Conservation (phyloP, 2,888 invertebrate species). For the Aporophyla lueneburgensis region DNA sequence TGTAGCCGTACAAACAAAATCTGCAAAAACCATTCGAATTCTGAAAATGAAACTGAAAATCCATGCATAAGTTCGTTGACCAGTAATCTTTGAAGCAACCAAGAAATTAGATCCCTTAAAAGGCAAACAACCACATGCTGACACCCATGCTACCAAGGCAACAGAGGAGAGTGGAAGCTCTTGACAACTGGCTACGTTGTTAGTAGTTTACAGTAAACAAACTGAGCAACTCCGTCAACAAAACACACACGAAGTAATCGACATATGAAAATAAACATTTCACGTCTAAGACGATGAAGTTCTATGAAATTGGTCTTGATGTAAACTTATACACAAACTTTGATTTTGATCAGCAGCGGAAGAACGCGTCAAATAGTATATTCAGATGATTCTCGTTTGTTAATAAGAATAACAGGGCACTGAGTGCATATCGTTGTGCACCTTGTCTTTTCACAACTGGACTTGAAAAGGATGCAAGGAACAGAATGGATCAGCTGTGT, state of each 20-base stretch:
- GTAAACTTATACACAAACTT: constrained; percentile 67
- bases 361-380: constrained; percentile 61
- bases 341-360: constrained; percentile 64
- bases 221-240: constrained; percentile 85
- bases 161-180: constrained; percentile 63
- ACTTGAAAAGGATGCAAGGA: constrained; percentile 18
- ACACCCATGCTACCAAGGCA: constrained; percentile 20
- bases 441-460: constrained; percentile 43
- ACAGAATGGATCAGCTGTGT: constrained; percentile 44
- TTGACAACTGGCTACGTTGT: constrained; percentile 71
- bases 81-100: constrained; percentile 57
- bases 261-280: constrained; percentile 88
- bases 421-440: constrained; percentile 58
- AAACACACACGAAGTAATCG: constrained; percentile 79
- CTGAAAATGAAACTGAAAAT: constrained; percentile 54
- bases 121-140: constrained; percentile 31
- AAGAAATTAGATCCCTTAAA: constrained; percentile 59
- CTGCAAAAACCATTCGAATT: constrained; percentile 35
- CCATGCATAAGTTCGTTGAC: constrained; percentile 67
- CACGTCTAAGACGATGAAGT: constrained; percentile 75
- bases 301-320: constrained; percentile 81
- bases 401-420: constrained; percentile 49
- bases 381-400: constrained; percentile 47
- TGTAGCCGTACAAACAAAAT: constrained; percentile 1
- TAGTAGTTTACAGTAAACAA: constrained; percentile 81